Evolutionary conservation across 2,797 vertebrate genomes (phyloP).

Genomic region (Pseudotriccus pelzelni): DNA sequence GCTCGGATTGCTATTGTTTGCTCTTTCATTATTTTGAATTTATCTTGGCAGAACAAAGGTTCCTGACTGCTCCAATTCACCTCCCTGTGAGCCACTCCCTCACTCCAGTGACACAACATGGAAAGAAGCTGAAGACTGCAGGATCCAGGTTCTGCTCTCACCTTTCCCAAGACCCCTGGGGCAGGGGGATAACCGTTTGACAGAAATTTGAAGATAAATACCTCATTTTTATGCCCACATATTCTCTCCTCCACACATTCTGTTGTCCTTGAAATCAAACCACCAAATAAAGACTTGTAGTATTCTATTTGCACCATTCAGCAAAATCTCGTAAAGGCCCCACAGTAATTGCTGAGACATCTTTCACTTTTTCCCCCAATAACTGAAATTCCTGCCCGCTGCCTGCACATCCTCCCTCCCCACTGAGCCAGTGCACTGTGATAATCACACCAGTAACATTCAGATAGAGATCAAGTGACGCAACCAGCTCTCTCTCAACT

Average conservation of each 20-base stretch:
- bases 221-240: neutral
- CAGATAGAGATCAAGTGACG: slow-evolving; percentile 67
- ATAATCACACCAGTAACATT: slow-evolving; percentile 40
- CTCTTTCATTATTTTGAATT: neutral
- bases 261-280: neutral
- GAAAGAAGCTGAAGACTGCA: neutral
- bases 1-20: neutral
- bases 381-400: slow-evolving; percentile 59
- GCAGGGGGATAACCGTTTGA: neutral
- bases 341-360: slow-evolving; percentile 50
- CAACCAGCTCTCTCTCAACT: slow-evolving; percentile 47
- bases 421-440: slow-evolving; percentile 35
- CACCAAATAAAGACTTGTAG: neutral
- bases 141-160: neutral
- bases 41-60: neutral
- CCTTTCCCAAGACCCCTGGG: neutral
- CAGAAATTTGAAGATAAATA: neutral
- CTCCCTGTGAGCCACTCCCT: neutral
- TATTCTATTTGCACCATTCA: slow-evolving; percentile 30
- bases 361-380: neutral
- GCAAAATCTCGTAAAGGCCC: neutral
- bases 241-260: neutral
- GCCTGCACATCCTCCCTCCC: slow-evolving; percentile 6
- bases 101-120: neutral
- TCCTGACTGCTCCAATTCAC: neutral